Evolutionary conservation across 35 echinoderm and acorn worm species (phyloP), one percentile per base, ranked within the genome.

Genomic region (Acanthaster planci): DNA sequence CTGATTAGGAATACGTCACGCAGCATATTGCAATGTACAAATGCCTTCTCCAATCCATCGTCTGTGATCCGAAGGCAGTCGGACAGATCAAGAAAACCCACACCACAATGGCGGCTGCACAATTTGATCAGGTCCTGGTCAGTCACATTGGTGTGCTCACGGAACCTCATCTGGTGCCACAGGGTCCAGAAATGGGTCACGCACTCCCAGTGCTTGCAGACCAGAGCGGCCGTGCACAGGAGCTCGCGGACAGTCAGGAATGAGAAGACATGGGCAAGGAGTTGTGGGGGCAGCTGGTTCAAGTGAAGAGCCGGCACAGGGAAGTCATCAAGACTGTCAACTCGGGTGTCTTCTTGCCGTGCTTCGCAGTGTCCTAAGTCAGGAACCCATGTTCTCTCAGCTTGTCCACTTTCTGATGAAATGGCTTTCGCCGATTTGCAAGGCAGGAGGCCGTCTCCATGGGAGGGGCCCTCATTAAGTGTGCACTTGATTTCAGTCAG

Each of bases 181-280:
- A 87, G 85, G n/a, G 52, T 53, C 12, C 75, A 76, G 37, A 57
- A 75, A 44, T 37, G 77, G 21, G 44, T 52, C 37, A 76, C 35
- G 10, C 39, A 5, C 7, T 59, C 38, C 85, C 85, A 87, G 21
- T 50, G 40, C 42, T 80, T 87, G 39, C 85, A 87, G 16, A 87
- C 85, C 29, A 59, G 59, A 3, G 85, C 72, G 8, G 85, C 85
- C 10, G 76, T 67, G 39, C 47, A 39, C 38, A 80, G 58, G 21
- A 87, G 76, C 37, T 87, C 76, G 21, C 37, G 50, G 52, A 87
- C 77, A 26, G 76, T 53, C 7, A 87, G 52, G 26, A 37, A 55
- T 0, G 85, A 87, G 38, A 87, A 79, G 47, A 87, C 78, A 16
- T 87, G 76, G 8, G 52, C 57, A 16, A 79, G 30, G 37, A 87